phyloP scores from a whole-genome alignment of 2,113 vertebrate species.

The Corythaixoides concolor region DNA sequence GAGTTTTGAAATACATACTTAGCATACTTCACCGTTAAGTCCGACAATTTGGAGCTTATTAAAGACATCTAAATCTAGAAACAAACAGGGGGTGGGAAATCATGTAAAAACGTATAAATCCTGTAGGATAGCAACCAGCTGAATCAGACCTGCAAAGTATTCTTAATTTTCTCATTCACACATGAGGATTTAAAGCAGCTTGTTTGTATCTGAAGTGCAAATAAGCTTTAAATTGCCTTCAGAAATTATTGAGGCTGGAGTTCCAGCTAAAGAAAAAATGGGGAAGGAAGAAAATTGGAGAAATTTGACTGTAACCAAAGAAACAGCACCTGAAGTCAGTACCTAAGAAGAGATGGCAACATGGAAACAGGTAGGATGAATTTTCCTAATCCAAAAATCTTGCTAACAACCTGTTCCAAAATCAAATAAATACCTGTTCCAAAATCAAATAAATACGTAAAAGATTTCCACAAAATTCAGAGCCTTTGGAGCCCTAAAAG shows the following conservation, averaged over 20 bases:
- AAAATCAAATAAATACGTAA: not conserved
- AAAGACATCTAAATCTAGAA: not conserved
- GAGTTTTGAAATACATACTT: not conserved
- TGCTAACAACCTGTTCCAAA: not conserved
- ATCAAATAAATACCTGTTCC: not conserved
- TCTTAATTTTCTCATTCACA: not conserved
- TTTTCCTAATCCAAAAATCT: not conserved
- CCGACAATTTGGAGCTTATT: not conserved
- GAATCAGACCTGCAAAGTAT: not conserved
- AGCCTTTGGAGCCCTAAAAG: not conserved
- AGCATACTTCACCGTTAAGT: not conserved
- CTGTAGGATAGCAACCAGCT: not conserved
- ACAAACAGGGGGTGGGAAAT: not conserved
- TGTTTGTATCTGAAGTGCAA: not conserved
- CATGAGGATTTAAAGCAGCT: not conserved
- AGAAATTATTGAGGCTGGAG: not conserved
- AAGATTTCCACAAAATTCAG: not conserved
- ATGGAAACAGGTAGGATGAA: not conserved
- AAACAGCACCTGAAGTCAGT: not conserved
- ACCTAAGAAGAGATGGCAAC: not conserved
- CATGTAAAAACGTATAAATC: not conserved
- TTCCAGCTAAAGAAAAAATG: not conserved
- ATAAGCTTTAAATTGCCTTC: not conserved
- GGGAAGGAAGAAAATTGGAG: not conserved
- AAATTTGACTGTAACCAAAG: not conserved